Conservation (phyloP, 2,888 invertebrate genomes). For the Pimpla rufipes region DNA sequence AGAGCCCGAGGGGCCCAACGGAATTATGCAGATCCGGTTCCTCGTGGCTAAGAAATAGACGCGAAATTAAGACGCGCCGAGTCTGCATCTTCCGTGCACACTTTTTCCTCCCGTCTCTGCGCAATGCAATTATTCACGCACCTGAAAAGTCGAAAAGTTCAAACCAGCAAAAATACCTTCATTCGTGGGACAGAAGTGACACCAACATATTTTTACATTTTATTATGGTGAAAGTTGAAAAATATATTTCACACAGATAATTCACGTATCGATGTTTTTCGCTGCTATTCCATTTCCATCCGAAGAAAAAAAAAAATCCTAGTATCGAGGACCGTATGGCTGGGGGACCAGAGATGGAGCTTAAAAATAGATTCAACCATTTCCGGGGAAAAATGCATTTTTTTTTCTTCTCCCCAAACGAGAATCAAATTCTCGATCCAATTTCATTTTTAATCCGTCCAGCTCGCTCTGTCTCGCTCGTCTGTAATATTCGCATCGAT, state of each 20-base stretch:
- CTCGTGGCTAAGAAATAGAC: slow-evolving; percentile 2
- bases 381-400: slow-evolving; percentile 14
- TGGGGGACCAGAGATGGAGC: not conserved
- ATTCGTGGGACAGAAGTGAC: no score
- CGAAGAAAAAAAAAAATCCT: not conserved
- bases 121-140: not conserved
- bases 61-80: slow-evolving; percentile 5
- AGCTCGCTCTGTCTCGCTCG: slow-evolving; percentile 13
- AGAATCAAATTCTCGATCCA: slow-evolving; percentile 16
- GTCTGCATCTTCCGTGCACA: not conserved
- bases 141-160: no score
- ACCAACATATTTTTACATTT: no score
- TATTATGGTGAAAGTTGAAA: not conserved
- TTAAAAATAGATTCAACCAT: not conserved
- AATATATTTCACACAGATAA: not conserved
- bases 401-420: slow-evolving; percentile 13
- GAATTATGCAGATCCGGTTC: slow-evolving; percentile 55
- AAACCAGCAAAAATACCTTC: no score
- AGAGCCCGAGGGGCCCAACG: slow-evolving; percentile 26
- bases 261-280: not conserved
- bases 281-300: not conserved
- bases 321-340: not conserved
- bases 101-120: not conserved
- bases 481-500: slow-evolving; percentile 30
- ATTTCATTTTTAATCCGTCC: slow-evolving; percentile 28